A percentile compares a stretch with the other conserved stretches of the same genome.
phyloP scores from a whole-genome alignment of 1,140 invertebrate species.

The Holotrichia oblita region DNA sequence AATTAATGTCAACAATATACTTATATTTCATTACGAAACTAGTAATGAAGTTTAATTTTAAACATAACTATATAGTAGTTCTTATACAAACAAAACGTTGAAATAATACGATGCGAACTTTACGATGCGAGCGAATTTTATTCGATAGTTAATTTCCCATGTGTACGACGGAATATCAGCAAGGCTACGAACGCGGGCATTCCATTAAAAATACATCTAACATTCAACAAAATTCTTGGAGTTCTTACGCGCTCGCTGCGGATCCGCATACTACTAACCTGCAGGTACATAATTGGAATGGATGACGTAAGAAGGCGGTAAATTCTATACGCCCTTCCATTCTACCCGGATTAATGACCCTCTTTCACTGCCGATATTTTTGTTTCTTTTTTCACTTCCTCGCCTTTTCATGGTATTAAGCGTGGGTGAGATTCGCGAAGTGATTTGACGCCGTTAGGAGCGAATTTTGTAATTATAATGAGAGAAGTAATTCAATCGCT shows the following conservation, averaged over 20 bases:
- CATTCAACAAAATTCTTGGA: conserved; percentile 10
- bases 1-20: too few species aligned
- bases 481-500: not conserved
- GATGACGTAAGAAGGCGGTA: conserved; percentile 6
- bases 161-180: conserved; percentile 10
- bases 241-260: not conserved
- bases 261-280: not conserved
- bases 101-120: not conserved
- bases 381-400: too few species aligned
- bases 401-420: too few species aligned
- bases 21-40: too few species aligned
- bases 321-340: not conserved
- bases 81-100: not conserved
- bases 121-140: not conserved
- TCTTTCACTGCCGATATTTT: not conserved
- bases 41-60: too few species aligned
- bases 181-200: not conserved
- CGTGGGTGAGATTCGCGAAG: too few species aligned
- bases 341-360: not conserved
- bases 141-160: conserved; percentile 17
- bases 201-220: conserved; percentile 21
- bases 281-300: conserved; percentile 12
- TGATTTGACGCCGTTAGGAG: not conserved
- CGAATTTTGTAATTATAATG: not conserved
- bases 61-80: not conserved